Base-by-base conservation (phyloP, 2,888 invertebrate genomes). In the Lysandra coridon region DNA sequence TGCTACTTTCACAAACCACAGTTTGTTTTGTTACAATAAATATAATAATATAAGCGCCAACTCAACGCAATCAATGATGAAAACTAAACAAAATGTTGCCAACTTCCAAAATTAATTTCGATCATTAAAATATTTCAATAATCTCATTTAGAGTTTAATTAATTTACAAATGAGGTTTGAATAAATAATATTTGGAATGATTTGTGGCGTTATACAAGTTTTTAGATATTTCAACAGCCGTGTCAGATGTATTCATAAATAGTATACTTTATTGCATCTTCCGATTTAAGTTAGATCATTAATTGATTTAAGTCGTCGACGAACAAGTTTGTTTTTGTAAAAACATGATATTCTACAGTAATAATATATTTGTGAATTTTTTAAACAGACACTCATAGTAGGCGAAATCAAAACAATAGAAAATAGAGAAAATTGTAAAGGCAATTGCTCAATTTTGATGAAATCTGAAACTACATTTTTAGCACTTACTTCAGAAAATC, bases 91-190 rank as follows among this genome's bases (percentile, higher is more conserved):
- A 69, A 69, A 69, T 5, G 33, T 69, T 69, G 4, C 33, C 7
- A 74, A 17, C 23, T 79, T 80, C 81, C 81, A 53, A 78, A 64
- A 80, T 83, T 80, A 81, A 84, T 83, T 84, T 82, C 83, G 79
- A 83, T 84, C 84, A 87, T 89, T 88, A 82, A 88, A 88, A 88
- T 84, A 86, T 88, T 89, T 89, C 88, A 90, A 89, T 90, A 87
- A 88, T 88, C 84, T 85, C 83, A 83, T 37, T 40, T 87, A 85
- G 85, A 84, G 84, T 84, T 85, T 87, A 88, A 89, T 89, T 86
- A 87, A 85, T 86, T 83, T 82, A 84, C 83, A 83, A 80, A 83
- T 81, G 82, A 82, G 82, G 78, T 80, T 81, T 81, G 81, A 83
- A 83, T 83, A 82, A 82, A 84, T 82, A 83, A 83, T 78, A 40